Evolutionary conservation across 2,113 vertebrate genomes (phyloP).

Genomic region (Tyrannus savana): DNA sequence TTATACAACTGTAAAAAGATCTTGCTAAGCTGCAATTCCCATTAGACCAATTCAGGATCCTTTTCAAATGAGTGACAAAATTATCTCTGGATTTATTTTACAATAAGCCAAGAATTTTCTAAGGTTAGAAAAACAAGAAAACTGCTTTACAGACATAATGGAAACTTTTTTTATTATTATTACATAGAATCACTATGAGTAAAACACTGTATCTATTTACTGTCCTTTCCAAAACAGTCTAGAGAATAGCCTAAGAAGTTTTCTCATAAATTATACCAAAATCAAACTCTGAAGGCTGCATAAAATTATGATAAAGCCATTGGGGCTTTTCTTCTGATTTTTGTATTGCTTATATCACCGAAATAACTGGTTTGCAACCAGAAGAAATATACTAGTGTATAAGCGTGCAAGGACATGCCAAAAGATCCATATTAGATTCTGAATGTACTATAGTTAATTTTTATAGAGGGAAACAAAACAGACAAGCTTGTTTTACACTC

Average conservation of each 20-base stretch:
- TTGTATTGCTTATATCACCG: background rate
- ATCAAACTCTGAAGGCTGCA: background rate
- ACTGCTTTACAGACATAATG: background rate
- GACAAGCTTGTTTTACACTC: background rate
- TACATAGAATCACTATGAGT: background rate
- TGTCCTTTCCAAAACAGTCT: background rate
- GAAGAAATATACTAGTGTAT: background rate
- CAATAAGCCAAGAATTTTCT: background rate
- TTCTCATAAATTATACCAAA: background rate
- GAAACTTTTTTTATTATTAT: background rate
- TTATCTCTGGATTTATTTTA: background rate
- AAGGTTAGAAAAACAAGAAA: background rate
- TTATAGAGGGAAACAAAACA: background rate
- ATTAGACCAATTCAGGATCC: background rate
- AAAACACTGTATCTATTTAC: background rate
- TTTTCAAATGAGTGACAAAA: background rate
- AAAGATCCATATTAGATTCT: background rate
- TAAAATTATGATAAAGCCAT: background rate
- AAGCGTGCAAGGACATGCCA: background rate
- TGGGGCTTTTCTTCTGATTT: background rate
- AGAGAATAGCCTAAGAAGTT: background rate
- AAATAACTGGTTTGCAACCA: background rate
- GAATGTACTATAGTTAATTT: background rate
- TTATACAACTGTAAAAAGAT: slow-evolving; percentile 12
- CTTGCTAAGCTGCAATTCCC: background rate